These are phyloP conservation scores for Ceryle rudis DNA, from an alignment of 2,797 vertebrate species.

Conservation along the genomic window DNA sequence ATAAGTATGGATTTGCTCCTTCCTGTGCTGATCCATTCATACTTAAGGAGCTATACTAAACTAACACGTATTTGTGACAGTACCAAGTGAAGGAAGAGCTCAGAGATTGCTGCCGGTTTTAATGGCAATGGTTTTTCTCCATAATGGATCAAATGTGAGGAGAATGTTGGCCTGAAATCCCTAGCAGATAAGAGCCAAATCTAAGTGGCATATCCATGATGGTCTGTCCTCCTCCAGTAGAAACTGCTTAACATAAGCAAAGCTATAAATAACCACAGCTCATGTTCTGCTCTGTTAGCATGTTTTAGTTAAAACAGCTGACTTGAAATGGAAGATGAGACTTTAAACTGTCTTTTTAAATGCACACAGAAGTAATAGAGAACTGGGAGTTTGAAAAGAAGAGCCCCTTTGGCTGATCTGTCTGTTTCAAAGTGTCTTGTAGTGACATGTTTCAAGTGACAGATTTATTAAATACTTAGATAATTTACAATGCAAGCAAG, in stretches of 20 bases:
- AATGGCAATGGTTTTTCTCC: background rate
- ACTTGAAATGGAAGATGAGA: conserved; percentile 49
- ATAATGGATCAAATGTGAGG: background rate
- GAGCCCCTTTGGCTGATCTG: background rate
- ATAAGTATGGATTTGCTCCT: background rate
- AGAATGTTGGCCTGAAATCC: background rate
- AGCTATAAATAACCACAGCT: conserved; percentile 74
- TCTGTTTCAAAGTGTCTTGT: background rate
- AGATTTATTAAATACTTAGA: background rate
- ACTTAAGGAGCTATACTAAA: background rate
- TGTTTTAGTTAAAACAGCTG: conserved; percentile 66
- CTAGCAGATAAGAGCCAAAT: background rate
- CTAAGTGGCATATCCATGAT: background rate
- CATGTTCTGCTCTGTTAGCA: conserved; percentile 68
- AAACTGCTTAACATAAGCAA: conserved; percentile 46
- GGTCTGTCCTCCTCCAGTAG: conserved; percentile 2
- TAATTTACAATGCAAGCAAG: background rate
- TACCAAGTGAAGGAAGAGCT: background rate
- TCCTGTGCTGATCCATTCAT: background rate
- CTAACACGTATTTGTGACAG: background rate
- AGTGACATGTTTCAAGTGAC: background rate
- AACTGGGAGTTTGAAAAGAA: background rate
- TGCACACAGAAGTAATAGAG: background rate
- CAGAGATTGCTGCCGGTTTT: background rate
- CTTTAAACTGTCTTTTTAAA: conserved; percentile 33